A percentile compares a stretch with the other conserved stretches of the same genome.
Conservation (phyloP, 1,140 invertebrate species). For the Rhopalosiphum maidis region DNA sequence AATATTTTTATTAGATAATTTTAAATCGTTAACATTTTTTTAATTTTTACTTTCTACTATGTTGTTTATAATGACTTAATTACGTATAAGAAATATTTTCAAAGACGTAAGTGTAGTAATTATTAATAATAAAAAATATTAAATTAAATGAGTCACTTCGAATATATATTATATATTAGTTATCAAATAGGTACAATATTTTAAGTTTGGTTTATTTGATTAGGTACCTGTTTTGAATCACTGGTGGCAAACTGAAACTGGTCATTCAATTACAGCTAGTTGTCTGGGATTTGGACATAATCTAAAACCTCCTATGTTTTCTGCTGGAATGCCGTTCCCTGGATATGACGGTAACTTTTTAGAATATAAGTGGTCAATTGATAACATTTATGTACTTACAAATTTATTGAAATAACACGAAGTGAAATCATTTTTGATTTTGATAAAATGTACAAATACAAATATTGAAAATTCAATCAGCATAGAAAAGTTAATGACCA, state of each 20-base stretch:
- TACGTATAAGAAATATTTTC: too few relatives aligned
- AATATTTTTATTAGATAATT: not conserved
- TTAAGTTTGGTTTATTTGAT: not conserved
- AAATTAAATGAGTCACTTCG: too few relatives aligned
- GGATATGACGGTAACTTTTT: conserved; percentile 79
- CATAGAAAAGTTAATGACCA: not conserved
- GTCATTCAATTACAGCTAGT: conserved; percentile 84
- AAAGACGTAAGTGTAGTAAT: too few relatives aligned
- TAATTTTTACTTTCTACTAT: not conserved
- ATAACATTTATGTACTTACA: not conserved
- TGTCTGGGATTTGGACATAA: conserved; percentile 78
- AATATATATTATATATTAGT: not conserved
- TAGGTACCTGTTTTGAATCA: conserved; percentile 86
- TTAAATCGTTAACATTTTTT: too few relatives aligned
- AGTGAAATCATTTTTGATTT: not conserved
- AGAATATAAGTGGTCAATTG: not conserved
- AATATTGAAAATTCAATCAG: too few relatives aligned
- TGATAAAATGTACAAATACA: not conserved
- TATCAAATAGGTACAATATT: not conserved
- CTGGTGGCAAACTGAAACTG: conserved; percentile 97
- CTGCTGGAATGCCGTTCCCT: conserved; percentile 77
- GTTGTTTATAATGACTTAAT: too few relatives aligned
- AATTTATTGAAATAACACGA: not conserved
- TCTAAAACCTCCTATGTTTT: conserved; percentile 72
- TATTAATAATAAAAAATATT: too few relatives aligned